Percentiles rank a stretch among this genome's conserved stretches.
phyloP scores from a whole-genome alignment of 2,113 vertebrate species.

The Pelodiscus sinensis region DNA sequence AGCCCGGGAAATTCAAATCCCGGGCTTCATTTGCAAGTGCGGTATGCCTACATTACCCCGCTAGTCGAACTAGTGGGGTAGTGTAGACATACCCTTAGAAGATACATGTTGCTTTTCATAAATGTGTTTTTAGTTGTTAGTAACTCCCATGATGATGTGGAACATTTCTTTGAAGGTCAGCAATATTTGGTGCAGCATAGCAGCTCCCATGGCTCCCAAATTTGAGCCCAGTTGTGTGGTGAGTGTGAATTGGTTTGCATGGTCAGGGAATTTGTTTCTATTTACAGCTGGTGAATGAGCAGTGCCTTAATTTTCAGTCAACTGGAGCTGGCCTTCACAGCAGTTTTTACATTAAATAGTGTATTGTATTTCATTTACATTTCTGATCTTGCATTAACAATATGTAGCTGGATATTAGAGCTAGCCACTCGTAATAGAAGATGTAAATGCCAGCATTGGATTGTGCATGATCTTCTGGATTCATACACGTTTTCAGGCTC shows the following conservation, averaged over 20 bases:
- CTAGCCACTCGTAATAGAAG: accelerated
- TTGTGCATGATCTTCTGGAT: background rate
- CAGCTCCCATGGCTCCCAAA: background rate
- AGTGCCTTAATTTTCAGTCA: slow-evolving; percentile 23
- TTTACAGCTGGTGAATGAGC: slow-evolving; percentile 9
- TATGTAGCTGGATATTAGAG: background rate
- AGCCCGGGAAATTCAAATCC: too few relatives aligned
- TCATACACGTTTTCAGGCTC: background rate
- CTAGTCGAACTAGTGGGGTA: too few relatives aligned
- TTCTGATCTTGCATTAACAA: background rate
- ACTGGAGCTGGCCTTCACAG: background rate
- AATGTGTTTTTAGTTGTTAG: background rate
- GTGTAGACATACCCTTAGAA: too few relatives aligned
- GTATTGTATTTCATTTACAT: background rate
- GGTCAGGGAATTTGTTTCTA: slow-evolving; percentile 1
- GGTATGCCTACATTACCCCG: too few relatives aligned
- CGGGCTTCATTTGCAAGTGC: too few relatives aligned
- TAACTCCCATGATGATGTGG: background rate
- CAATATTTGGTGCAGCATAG: background rate
- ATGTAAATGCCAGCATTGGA: background rate
- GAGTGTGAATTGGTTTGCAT: slow-evolving; percentile 2
- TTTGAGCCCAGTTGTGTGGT: background rate
- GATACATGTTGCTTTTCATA: background rate
- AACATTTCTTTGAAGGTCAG: background rate
- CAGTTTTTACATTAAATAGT: background rate